phyloP scores from a whole-genome alignment of 2,113 vertebrate species.

The Limanda limanda region DNA sequence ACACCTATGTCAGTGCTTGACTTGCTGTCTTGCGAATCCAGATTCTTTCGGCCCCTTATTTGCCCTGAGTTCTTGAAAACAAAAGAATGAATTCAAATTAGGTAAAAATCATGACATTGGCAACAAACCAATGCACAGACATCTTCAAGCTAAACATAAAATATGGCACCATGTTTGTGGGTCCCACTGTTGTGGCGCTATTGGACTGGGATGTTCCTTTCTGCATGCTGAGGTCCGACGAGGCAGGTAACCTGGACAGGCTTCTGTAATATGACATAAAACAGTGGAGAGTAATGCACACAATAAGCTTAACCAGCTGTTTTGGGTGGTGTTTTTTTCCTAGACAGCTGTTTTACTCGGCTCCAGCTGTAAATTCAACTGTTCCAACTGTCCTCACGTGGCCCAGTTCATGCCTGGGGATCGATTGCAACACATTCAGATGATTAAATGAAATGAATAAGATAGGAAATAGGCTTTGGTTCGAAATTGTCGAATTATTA shows the following conservation, averaged over 20 bases:
- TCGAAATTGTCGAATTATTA: background rate
- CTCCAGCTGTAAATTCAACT: slow-evolving; percentile 14
- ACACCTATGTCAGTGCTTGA: slow-evolving; percentile 65
- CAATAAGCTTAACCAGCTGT: background rate
- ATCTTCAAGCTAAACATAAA: background rate
- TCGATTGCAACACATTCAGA: background rate
- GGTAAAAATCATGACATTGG: background rate
- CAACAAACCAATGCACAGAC: background rate
- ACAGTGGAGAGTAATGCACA: slow-evolving; percentile 6
- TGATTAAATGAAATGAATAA: background rate
- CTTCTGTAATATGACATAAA: slow-evolving; percentile 63
- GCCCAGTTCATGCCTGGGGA: background rate
- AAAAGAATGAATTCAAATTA: background rate
- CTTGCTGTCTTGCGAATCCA: slow-evolving; percentile 71
- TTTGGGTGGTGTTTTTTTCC: slow-evolving; percentile 18
- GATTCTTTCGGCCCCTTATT: slow-evolving; percentile 41
- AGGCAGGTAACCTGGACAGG: slow-evolving; percentile 75
- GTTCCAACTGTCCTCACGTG: slow-evolving; percentile 20
- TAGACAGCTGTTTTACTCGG: background rate
- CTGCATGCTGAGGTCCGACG: slow-evolving; percentile 54
- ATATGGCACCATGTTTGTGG: slow-evolving; percentile 63
- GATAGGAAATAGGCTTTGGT: background rate
- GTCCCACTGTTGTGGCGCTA: slow-evolving; percentile 33
- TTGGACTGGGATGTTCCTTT: slow-evolving; percentile 73
- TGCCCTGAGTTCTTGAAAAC: slow-evolving; percentile 61